Conservation (phyloP, 92 coral and sea anemone genomes). For the Epizoanthus illoricatus region DNA sequence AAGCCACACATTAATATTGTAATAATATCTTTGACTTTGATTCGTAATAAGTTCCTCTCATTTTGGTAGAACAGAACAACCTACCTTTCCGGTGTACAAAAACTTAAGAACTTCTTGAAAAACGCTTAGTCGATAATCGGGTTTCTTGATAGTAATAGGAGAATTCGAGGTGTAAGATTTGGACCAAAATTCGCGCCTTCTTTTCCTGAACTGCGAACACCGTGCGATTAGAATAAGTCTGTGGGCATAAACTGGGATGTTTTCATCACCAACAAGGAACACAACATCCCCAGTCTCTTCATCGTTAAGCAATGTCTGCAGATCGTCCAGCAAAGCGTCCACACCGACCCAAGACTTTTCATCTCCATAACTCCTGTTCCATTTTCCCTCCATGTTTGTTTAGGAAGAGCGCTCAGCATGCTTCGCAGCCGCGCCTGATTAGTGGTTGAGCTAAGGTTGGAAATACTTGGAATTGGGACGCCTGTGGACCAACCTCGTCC, state of each 20-base stretch:
- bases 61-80: background rate
- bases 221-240: slow-evolving; percentile 72
- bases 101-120: slow-evolving; percentile 82
- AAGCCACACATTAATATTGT: too few relatives aligned
- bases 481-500: too few relatives aligned
- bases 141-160: slow-evolving; percentile 65
- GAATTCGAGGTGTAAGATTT: slow-evolving; percentile 53
- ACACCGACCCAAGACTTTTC: slow-evolving; percentile 72
- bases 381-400: slow-evolving; percentile 77
- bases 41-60: background rate
- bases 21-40: background rate
- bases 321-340: slow-evolving; percentile 69
- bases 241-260: slow-evolving; percentile 72
- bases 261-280: slow-evolving; percentile 76
- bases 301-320: slow-evolving; percentile 67
- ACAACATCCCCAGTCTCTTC: slow-evolving; percentile 81
- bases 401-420: slow-evolving; percentile 25
- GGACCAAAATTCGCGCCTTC: slow-evolving; percentile 70
- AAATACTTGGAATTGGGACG: too few relatives aligned
- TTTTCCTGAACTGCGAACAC: slow-evolving; percentile 65
- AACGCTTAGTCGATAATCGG: slow-evolving; percentile 70
- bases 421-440: slow-evolving; percentile 23
- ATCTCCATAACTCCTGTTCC: slow-evolving; percentile 26
- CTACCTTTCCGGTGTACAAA: slow-evolving; percentile 92
- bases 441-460: too few relatives aligned